Evolutionary conservation across 2,113 vertebrate species (phyloP), one percentile per base, ranked within the genome.

Genomic region (Myanophis thanlyinensis): DNA sequence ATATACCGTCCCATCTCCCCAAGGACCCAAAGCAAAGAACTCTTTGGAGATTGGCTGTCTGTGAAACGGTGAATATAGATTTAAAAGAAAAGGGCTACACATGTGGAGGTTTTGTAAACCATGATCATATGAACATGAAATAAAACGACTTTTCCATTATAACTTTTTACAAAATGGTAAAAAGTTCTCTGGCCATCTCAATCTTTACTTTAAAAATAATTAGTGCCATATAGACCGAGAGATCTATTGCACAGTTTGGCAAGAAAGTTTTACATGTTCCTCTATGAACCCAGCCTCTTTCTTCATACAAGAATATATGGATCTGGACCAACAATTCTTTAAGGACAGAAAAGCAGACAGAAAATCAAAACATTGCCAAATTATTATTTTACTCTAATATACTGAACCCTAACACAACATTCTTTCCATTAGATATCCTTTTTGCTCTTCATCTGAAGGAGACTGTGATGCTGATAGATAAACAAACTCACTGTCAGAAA

Each of bases 401-500:
- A 48, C 5, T n/a, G 25, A 25, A 89, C n/a, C 15, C 18, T 40
- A 80, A 9, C 35, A 54, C 12, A 25, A 25, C 51, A 18, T 86
- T 56, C 6, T 85, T 47, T 84, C n/a, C 6, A 59, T 20, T 59
- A 59, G 25, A 0, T 52, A 25, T 35, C 62, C n/a, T 35, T 80
- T 80, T 30, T 62, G n/a, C 44, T 27, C 56, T 85, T 25, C 40
- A 18, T 92, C 30, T 52, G 48, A 84, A 92, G 67, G 62, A 92
- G 84, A 89, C 89, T 67, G 44, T 10, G 46, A 9, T 40, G 30
- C 67, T 92, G 52, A 40, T n/a, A 86, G 54, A 89, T 62, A 86
- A 93, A 89, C 88, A 93, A 90, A 23, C 46, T 62, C 46, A 44
- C 18, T n/a, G 40, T 30, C 80, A 5, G 47, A 93, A 92, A 89